Evolutionary conservation across 1,140 invertebrate species (phyloP), one percentile per base, ranked within the genome.

Genomic region (Manduca sexta): DNA sequence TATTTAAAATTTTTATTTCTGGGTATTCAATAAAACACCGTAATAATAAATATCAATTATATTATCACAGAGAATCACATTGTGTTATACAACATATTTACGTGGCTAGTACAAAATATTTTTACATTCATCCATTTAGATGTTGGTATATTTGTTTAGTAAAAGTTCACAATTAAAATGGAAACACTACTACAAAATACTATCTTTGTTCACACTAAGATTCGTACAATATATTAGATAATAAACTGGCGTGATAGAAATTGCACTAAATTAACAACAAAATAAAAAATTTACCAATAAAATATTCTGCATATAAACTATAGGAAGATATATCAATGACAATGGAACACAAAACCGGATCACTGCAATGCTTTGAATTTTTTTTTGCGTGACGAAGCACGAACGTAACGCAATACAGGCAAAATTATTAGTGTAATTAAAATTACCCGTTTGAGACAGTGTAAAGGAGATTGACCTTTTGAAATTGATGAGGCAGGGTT

Each of bases 21-120:
- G n/a, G n/a, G 33, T 35, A n/a, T 11, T 16, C 66, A 84, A 78
- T 75, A 79, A 80, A 74, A 84, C 26, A 29, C 45, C 42, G 39
- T 37, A 52, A 44, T 70, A 82, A 82, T 83, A 82, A 84, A 84
- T 84, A 84, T 81, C 69, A 82, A 80, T 81, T 79, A 80, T 77
- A 77, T 84, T 84, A 84, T 84, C 81, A 84, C 81, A 84, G 81
- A 84, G 81, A 84, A 84, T 84, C 81, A 84, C 81, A 84, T 84
- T 79, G 81, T 82, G 75, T 84, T 74, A 81, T 75, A 82, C 74
- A 80, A 81, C 74, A 79, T 78, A 80, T 80, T 81, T 83, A 83
- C 71, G 76, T 82, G 79, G 73, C 71, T 83, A 81, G 72, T 83
- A 85, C 72, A 85, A 85, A 85, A 81, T 78, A 71, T 71, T 68